These are phyloP conservation scores for Ypsolopha sequella DNA, from an alignment of 2,888 invertebrate genomes.

Conservation along the genomic window DNA sequence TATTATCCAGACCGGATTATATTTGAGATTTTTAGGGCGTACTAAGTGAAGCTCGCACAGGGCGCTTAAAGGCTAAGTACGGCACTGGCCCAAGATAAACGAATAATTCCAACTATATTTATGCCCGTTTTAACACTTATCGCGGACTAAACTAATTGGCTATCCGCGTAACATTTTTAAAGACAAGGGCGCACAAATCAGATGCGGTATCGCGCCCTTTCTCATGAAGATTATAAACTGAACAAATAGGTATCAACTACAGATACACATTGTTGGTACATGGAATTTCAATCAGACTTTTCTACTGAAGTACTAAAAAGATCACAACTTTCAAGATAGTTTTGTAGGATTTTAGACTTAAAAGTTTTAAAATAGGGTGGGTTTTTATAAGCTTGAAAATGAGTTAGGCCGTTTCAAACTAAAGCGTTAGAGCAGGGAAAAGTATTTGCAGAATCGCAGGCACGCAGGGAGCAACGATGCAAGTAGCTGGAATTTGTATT, in stretches of 20 bases:
- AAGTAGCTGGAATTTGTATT: constrained; percentile 69
- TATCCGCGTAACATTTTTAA: constrained; percentile 45
- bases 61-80: too few relatives aligned
- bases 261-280: constrained; percentile 61
- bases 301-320: background rate
- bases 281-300: constrained; percentile 65
- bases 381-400: constrained; percentile 9
- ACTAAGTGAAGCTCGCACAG: too few relatives aligned
- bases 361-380: constrained; percentile 9
- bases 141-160: constrained; percentile 44
- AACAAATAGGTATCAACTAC: constrained; percentile 50
- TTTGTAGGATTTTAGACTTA: constrained; percentile 13
- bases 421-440: constrained; percentile 47
- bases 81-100: constrained; percentile 1
- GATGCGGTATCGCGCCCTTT: constrained; percentile 30
- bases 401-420: constrained; percentile 17
- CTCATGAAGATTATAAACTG: constrained; percentile 50
- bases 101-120: constrained; percentile 23
- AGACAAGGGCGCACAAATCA: constrained; percentile 44
- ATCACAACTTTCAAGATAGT: background rate
- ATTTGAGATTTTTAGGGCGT: too few relatives aligned
- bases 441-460: constrained; percentile 68
- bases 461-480: constrained; percentile 54
- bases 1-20: too few relatives aligned
- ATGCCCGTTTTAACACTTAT: constrained; percentile 50